Evolutionary conservation across 2,113 vertebrate species (phyloP).

Genomic region (Rhombomys opimus): DNA sequence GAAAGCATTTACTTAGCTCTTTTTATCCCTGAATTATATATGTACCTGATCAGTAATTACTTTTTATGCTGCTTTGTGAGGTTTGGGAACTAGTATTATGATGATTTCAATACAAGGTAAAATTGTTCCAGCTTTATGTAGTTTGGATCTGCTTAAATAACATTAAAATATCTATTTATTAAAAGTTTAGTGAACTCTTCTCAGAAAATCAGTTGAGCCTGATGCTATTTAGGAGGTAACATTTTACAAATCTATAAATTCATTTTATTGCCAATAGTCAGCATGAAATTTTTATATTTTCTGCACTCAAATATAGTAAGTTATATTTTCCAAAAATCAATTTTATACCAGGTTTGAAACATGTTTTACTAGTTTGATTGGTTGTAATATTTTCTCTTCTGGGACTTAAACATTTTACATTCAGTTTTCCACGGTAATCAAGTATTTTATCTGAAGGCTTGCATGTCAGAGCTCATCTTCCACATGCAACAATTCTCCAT

Average conservation of each 20-base stretch:
- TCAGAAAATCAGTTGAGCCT: background rate
- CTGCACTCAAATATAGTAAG: background rate
- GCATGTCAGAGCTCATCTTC: background rate
- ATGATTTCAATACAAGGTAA: background rate
- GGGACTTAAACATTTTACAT: background rate
- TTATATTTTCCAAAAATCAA: conserved; percentile 23
- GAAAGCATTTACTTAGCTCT: background rate
- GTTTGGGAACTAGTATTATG: background rate
- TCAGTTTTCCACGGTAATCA: background rate
- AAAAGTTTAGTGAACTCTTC: background rate
- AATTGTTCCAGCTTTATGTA: background rate
- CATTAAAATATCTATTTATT: background rate
- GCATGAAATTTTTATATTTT: conserved; percentile 2
- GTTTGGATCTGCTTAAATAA: background rate
- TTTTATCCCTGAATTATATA: background rate
- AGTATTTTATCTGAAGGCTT: background rate
- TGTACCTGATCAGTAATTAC: background rate
- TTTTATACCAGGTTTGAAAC: background rate
- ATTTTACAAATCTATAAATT: background rate
- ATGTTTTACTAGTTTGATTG: background rate
- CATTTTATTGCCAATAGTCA: background rate
- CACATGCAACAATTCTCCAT: background rate
- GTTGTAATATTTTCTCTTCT: background rate
- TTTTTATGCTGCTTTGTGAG: background rate
- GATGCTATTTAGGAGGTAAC: background rate